Evolutionary conservation across 1,140 invertebrate genomes (phyloP), one percentile per base, ranked within the genome.

Genomic region (Euschistus heros): DNA sequence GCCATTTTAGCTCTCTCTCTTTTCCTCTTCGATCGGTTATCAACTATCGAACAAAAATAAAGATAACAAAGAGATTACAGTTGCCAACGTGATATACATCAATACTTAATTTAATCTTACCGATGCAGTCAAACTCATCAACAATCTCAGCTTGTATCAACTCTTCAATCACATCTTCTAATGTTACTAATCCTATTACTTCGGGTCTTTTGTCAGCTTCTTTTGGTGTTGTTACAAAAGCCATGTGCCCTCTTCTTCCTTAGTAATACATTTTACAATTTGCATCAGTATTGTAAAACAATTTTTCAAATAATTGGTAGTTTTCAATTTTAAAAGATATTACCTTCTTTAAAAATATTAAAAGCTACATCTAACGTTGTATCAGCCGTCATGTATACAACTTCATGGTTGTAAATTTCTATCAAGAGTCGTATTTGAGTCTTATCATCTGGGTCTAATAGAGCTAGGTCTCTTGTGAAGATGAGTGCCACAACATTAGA

Each of bases 381-480:
- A 69, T 85, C 81, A 69, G 80, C 78, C 71, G 80, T 79, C 18
- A 83, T 80, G 71, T 76, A 81, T 22, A 78, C 73, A 33, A 83
- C 72, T 30, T 76, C 75, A 72, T 83, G 81, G 63, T 83, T 78
- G 69, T 84, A 80, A 72, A 81, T 84, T 60, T 79, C 77, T 62
- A 79, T 77, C 5, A 85, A 73, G n/a, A 80, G 80, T 70, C 77
- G 77, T n/a, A 86, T 69, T 4, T 79, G 79, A 37, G 79, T 81
- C 66, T 77, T 78, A 67, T 85, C 82, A 72, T 83, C 80, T 14
- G 83, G 81, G 74, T 86, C 84, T 30, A 85, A 72, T 26, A 86
- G 74, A 4, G 84, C 81, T 42, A 86, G 72, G 74, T 86, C 84
- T 73, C 84, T 85, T 10, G 82, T 81, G 70, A 84, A 82, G 0